Conservation (phyloP, 2,797 vertebrate genomes). For the Epinephelus malabaricus region DNA sequence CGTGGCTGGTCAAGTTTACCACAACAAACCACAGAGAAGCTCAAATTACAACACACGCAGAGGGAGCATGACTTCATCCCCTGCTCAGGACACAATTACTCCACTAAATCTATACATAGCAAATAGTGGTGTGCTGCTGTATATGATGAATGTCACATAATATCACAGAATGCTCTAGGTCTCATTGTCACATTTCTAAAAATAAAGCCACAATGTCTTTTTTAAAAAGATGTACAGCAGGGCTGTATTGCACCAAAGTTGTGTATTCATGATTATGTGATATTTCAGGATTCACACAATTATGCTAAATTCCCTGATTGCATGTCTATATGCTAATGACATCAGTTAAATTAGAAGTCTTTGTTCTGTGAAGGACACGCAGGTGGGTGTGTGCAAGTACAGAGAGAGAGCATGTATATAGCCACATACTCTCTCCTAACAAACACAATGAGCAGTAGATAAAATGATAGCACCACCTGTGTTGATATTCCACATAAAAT, state of each 20-base stretch:
- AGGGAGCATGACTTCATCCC: no score
- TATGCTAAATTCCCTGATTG: slow-evolving; percentile 55
- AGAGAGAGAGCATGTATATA: background rate
- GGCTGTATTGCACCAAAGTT: background rate
- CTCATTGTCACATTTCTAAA: background rate
- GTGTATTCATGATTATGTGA: background rate
- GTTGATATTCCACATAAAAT: background rate
- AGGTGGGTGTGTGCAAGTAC: slow-evolving; percentile 19
- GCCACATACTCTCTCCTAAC: background rate
- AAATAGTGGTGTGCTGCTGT: no score
- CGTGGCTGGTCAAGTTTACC: no score
- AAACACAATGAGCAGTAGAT: slow-evolving; percentile 8
- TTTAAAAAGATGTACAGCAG: background rate
- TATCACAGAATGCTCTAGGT: background rate
- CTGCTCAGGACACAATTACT: no score
- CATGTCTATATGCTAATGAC: slow-evolving; percentile 53
- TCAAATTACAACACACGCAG: no score
- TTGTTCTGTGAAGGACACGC: slow-evolving; percentile 62
- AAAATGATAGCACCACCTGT: background rate
- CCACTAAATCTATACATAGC: no score
- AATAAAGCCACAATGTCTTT: background rate
- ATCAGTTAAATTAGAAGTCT: slow-evolving; percentile 32
- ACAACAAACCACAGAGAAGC: no score
- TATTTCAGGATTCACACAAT: slow-evolving; percentile 15
- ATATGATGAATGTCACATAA: no score